Base-by-base conservation (phyloP, 2,888 invertebrate species). In the Ferrisia virgata region DNA sequence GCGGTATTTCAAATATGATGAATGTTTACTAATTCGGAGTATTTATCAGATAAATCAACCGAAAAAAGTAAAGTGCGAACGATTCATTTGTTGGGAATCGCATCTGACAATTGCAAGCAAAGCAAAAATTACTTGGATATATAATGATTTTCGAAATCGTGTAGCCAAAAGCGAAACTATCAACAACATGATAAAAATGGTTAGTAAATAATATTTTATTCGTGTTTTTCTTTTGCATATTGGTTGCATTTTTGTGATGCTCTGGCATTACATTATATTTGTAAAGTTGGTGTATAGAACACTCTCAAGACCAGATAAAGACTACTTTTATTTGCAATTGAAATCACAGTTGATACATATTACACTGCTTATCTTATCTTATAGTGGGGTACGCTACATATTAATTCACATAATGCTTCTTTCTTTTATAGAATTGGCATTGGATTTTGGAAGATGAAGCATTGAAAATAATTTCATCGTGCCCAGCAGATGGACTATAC, bases 361-460 rank as follows among this genome's bases (percentile, higher is more conserved):
- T 39, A 39, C 5, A 39, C 39, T 8, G 39, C 5, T 39, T 39
- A 8, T 39, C 39, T n/a, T n/a, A n/a, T n/a, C n/a, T n/a, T n/a
- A n/a, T n/a, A n/a, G n/a, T n/a, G n/a, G n/a, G n/a, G n/a, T n/a
- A n/a, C n/a, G n/a, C n/a, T n/a, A 39, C 6, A 8, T 39, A 8
- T 39, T 6, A 31, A 28, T 69, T 69, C 3, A 5, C 11, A 3
- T 69, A 4, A 28, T 28, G 22, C 11, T n/a, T n/a, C 33, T 25
- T 76, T n/a, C 6, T 13, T 36, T 2, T 76, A 11, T n/a, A 80
- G 80, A 47, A 80, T n/a, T 80, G 80, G 80, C 53, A 80, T 47
- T 80, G 80, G 80, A 53, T 18, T 31, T 31, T 80, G 80, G 80
- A 80, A 80, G 13, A 31, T 13, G 80, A 80, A 31, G 80, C 80